phyloP scores from a whole-genome alignment of 2,797 vertebrate species.

The Eptatretus atami region DNA sequence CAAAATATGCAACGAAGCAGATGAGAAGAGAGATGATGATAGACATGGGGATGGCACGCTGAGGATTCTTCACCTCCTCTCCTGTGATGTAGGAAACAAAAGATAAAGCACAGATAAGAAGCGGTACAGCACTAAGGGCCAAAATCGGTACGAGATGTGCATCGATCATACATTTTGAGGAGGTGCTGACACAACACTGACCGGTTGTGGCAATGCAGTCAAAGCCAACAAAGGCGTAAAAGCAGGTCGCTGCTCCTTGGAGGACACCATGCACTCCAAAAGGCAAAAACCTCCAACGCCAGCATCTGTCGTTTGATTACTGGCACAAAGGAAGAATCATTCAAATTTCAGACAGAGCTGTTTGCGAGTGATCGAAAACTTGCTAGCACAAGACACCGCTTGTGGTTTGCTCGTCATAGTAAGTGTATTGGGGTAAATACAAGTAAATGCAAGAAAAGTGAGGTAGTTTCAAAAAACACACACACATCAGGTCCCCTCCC shows the following conservation, averaged over 20 bases:
- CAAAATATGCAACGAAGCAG: constrained; percentile 73
- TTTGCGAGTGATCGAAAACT: too few relatives aligned
- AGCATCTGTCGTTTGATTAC: not conserved
- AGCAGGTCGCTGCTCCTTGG: constrained; percentile 72
- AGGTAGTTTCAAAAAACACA: not conserved
- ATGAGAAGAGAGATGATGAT: constrained; percentile 64
- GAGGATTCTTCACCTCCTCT: constrained; percentile 71
- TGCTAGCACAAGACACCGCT: too few relatives aligned
- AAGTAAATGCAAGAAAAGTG: not conserved
- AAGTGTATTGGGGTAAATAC: too few relatives aligned
- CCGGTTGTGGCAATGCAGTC: constrained; percentile 93
- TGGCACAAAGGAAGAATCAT: not conserved
- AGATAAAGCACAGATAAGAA: not conserved
- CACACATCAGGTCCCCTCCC: not conserved
- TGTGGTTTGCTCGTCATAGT: too few relatives aligned
- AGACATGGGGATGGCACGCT: constrained; percentile 55
- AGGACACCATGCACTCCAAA: constrained; percentile 51
- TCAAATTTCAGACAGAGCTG: too few relatives aligned
- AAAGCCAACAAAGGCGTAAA: constrained; percentile 85
- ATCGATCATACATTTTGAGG: not conserved
- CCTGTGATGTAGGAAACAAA: constrained; percentile 19
- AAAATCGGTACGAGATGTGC: not conserved
- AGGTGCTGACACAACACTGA: constrained; percentile 12
- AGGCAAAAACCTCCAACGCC: constrained; percentile 63
- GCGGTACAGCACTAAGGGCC: not conserved